A percentile compares a stretch with the other conserved stretches of the same genome.
Conservation (phyloP, 2,797 vertebrate genomes). For the Danio albolineatus region DNA sequence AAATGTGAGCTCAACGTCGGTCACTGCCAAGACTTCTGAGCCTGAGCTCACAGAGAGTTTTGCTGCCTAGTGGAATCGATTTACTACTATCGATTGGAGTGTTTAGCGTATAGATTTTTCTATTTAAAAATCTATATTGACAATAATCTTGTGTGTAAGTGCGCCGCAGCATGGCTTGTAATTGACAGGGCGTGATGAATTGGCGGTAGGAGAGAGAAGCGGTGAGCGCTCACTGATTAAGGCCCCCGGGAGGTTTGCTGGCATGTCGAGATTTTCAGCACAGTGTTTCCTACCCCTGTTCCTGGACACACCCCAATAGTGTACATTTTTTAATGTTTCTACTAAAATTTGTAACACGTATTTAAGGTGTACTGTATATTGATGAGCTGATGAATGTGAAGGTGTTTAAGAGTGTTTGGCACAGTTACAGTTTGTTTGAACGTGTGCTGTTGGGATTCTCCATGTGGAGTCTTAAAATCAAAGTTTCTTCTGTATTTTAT, state of each 20-base stretch:
- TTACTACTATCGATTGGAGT: slow-evolving; percentile 78
- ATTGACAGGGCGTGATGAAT: slow-evolving; percentile 79
- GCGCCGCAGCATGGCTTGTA: slow-evolving; percentile 71
- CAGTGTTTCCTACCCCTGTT: slow-evolving; percentile 6
- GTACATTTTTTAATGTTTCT: background rate
- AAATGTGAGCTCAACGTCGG: background rate
- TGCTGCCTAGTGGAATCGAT: slow-evolving; percentile 77
- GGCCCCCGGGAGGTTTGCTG: slow-evolving; percentile 37
- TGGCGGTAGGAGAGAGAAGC: slow-evolving; percentile 56
- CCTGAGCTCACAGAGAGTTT: slow-evolving; percentile 31
- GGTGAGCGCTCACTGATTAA: slow-evolving; percentile 21
- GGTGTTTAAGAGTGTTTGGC: background rate
- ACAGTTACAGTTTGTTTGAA: background rate
- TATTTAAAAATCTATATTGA: slow-evolving; percentile 88
- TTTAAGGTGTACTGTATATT: background rate
- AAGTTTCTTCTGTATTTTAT: background rate
- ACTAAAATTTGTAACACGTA: background rate
- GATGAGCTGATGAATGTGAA: background rate
- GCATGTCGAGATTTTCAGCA: slow-evolving; percentile 21
- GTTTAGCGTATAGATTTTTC: slow-evolving; percentile 88
- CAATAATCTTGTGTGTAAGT: slow-evolving; percentile 84
- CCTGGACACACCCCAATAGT: background rate
- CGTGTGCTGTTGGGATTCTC: background rate
- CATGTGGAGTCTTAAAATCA: background rate
- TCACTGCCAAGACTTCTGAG: slow-evolving; percentile 19